Base-by-base conservation (phyloP, 2,888 invertebrate genomes). In the Eilema depressum region DNA sequence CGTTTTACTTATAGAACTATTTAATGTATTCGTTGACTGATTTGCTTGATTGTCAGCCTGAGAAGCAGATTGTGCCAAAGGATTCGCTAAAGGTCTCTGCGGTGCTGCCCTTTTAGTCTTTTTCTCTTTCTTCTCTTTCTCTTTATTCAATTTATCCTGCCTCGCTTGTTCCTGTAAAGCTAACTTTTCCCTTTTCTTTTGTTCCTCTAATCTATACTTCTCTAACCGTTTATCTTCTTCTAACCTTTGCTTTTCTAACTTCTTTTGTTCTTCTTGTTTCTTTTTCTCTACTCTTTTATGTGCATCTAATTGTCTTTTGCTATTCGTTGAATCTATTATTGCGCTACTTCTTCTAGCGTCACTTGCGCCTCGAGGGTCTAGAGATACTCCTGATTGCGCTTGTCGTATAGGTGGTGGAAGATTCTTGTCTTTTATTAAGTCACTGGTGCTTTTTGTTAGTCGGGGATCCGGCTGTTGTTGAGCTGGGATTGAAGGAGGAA, bases 1-100 rank as follows among this genome's bases (percentile, higher is more conserved):
- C 0, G 85, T 88, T 65, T 86, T 88, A 70, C 93, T 94, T 60
- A 94, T 93, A 23, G 93, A 93, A 86, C 94, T 94, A 69, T 93
- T 93, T 81, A 93, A 78, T 66, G 92, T 94, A 69, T 93, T 91
- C 2, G 90, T 91, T 64, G 76, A 59, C 75, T 74, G n/a, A 79
- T 72, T 68, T 71, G 75, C 57, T 68, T 26, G 68, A 73, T 76
- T 79, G 63, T 57, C 57, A 67, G 71, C 33, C 61, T 20, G 73
- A 23, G 26, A 47, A 30, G 68, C 69, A 11, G 72, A 17, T 59
- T 78, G 75, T 60, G 80, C 76, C 17, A 78, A 60, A 28, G 79
- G 76, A 60, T 82, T 77, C 2, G 75, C 68, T 41, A 70, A 62
- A 20, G 80, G 77, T 14, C 74, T 77, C 20, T 80, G 76, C 11